phyloP scores from a whole-genome alignment of 2,888 invertebrate genomes.

The Malthinus flaveolus region DNA sequence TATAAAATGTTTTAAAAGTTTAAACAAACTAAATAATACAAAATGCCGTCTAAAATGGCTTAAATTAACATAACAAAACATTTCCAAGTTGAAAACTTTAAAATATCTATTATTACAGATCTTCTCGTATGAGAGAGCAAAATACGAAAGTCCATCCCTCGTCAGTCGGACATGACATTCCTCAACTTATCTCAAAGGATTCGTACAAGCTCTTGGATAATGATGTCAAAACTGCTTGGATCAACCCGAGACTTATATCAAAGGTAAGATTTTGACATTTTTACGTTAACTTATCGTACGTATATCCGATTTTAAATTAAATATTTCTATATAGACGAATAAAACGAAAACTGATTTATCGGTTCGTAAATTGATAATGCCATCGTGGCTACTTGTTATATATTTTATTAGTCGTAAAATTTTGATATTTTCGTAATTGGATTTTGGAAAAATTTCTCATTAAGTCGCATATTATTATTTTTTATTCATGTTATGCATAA shows the following conservation, averaged over 20 bases:
- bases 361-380: background rate
- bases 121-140: slow-evolving; percentile 40
- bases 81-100: background rate
- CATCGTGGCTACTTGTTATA: slow-evolving; percentile 19
- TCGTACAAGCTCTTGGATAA: slow-evolving; percentile 60
- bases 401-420: slow-evolving; percentile 40
- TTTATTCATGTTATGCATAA: too few relatives aligned
- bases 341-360: background rate
- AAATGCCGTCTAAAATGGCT: too few relatives aligned
- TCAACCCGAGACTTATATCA: slow-evolving; percentile 62
- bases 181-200: slow-evolving; percentile 56
- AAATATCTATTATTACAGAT: slow-evolving; percentile 28
- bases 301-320: slow-evolving; percentile 1
- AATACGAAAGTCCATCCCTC: slow-evolving; percentile 38
- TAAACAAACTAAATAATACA: too few relatives aligned
- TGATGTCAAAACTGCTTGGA: slow-evolving; percentile 63
- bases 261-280: slow-evolving; percentile 53
- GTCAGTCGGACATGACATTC: slow-evolving; percentile 42
- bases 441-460: slow-evolving; percentile 30
- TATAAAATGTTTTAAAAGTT: too few relatives aligned
- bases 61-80: too few relatives aligned
- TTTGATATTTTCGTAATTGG: slow-evolving; percentile 40
- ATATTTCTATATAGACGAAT: background rate
- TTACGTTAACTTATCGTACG: background rate
- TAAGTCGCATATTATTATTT: background rate